Evolutionary conservation across 1,140 invertebrate genomes (phyloP), one percentile per base, ranked within the genome.

Genomic region (Amphibalanus amphitrite): DNA sequence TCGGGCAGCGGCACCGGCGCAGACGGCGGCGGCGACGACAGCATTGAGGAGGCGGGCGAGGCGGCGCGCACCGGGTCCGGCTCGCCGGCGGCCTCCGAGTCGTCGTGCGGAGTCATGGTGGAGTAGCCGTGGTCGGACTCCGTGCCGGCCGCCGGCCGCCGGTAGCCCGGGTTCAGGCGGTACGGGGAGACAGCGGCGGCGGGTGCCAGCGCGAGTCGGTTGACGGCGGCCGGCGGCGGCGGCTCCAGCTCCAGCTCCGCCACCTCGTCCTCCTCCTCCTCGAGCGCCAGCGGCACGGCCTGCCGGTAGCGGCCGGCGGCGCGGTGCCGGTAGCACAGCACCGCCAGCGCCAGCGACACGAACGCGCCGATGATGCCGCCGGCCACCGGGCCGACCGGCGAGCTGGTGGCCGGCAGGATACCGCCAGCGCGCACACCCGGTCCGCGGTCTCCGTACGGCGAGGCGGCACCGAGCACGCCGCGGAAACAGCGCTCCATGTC

Each of bases 51-150:
- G 71, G 77, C 59, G 78, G 82, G 75, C 69, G 80, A 73, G 47
- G 47, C 47, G 47, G 47, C 47, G 47, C 47, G 47, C 47, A 59
- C 47, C 13, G 10, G 6, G 10, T 59, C 47, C 47, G 47, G 47
- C 47, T 59, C 47, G 6, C 47, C 47, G 47, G 47, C 47, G 10
- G 47, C 47, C 47, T 93, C 91, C 3, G 86, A 87, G 77, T 95
- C 92, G 75, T 93, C 91, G 75, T 93, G 90, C 0, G 90, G 91
- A 0, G 92, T 95, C 92, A 95, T 95, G 0, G 93, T 95, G 26
- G 91, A 94, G 79, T 96, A 96, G 3, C 93, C 93, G 79, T 95
- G 91, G 81, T 96, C 93, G 38, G 91, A 93, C 75, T 93, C 92
- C 8, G 89, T 90, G 15, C 88, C 86, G 26, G 79, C 77, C 23